Base-by-base conservation (phyloP, 2,113 vertebrate genomes). In the Lutjanus erythropterus region DNA sequence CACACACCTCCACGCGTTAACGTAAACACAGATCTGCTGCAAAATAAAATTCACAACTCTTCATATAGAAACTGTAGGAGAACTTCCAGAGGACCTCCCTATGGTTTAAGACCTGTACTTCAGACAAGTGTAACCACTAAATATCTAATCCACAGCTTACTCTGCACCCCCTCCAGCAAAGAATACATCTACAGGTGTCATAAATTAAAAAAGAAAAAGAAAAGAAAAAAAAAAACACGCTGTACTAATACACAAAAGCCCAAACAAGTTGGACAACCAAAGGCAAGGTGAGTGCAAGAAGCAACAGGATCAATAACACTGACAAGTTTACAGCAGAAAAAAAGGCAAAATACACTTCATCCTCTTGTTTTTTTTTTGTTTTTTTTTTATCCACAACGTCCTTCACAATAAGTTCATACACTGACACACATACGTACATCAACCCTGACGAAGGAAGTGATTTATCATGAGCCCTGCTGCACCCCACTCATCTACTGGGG, bases 261-360 rank as follows among this genome's bases (percentile, higher is more conserved):
- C 69, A 58, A 59, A 79, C 49, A 25, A 35, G 53, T 21, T 21
- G 71, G 75, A 68, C 42, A 2, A 78, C 58, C 31, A 59, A 50
- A 72, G 49, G 53, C 14, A 33, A 39, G 44, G 49, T 1, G 55
- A 47, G 52, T 0, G 47, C 75, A 66, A 62, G 59, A 72, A 72
- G 88, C 73, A 5, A 14, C 16, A 3, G 65, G 79, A 73, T 80
- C 49, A 12, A 65, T 55, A 81, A 83, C 80, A 86, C 80, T 60
- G 74, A 85, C 69, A 21, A 73, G n/a, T 80, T 86, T 80, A 91
- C 91, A 92, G 86, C 88, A 91, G 87, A 69, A 35, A 61, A 70
- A 69, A 79, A 73, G 1, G 35, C 41, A 72, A 81, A 80, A 55
- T 18, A 71, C 84, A 86, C 75, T 75, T 73, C 27, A 60, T 75